Evolutionary conservation across 2,113 vertebrate genomes (phyloP).

Genomic region (Murina feae): DNA sequence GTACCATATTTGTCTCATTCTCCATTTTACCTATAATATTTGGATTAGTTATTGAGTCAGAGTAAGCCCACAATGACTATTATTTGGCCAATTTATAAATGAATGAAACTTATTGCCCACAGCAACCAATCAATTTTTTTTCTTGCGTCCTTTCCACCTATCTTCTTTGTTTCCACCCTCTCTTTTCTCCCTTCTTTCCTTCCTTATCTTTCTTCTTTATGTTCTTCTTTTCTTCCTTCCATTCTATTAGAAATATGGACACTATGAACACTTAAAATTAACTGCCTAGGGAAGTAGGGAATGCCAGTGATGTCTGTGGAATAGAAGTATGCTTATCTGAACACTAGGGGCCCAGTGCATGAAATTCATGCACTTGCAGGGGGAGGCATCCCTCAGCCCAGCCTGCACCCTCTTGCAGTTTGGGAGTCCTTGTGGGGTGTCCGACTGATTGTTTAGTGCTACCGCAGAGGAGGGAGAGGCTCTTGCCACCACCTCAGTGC

Average conservation of each 20-base stretch:
- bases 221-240: not conserved
- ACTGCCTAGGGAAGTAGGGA: not conserved
- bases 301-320: not conserved
- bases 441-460: too few relatives aligned
- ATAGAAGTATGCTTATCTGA: not conserved
- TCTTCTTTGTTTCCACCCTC: not conserved
- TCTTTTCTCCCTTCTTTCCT: rapidly evolving
- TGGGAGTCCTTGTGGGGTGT: too few relatives aligned
- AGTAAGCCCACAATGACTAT: not conserved
- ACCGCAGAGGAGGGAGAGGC: too few relatives aligned
- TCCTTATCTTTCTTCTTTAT: not conserved
- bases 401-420: too few relatives aligned
- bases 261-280: not conserved
- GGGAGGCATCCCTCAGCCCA: too few relatives aligned
- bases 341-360: not conserved
- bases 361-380: too few relatives aligned
- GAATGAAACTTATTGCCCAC: not conserved
- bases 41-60: not conserved
- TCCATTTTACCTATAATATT: not conserved
- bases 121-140: not conserved
- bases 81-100: not conserved
- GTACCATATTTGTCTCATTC: not conserved
- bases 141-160: not conserved
- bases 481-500: too few relatives aligned
- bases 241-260: not conserved